phyloP scores from a whole-genome alignment of 2,888 invertebrate genomes.

The Plebejus argus region DNA sequence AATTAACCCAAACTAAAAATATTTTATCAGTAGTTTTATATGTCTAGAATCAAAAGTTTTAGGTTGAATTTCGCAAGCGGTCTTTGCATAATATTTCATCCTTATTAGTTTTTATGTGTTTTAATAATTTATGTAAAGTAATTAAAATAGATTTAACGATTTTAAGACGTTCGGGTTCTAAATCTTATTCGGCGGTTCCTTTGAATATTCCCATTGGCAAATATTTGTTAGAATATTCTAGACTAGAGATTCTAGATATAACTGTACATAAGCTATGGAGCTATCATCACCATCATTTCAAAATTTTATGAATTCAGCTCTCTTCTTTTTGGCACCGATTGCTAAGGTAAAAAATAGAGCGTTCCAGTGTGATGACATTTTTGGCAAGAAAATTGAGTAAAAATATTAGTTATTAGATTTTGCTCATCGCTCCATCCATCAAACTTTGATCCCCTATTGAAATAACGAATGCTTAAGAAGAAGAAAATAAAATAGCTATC shows the following conservation, averaged over 20 bases:
- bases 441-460: no score
- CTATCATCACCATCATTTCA: neutral
- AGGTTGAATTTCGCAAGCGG: neutral
- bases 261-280: neutral
- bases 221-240: constrained; percentile 6
- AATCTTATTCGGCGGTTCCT: constrained; percentile 15
- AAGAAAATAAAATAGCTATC: neutral
- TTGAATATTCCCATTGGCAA: neutral
- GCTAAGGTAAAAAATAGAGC: no score
- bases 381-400: no score
- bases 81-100: constrained; percentile 5
- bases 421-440: neutral
- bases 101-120: constrained; percentile 13
- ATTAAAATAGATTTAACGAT: constrained; percentile 23
- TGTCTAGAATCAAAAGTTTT: neutral
- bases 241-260: neutral
- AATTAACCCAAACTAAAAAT: neutral
- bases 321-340: neutral
- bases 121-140: constrained; percentile 11
- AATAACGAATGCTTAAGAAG: no score
- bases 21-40: neutral
- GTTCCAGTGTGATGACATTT: no score
- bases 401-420: neutral
- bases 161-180: neutral
- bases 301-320: neutral